A percentile compares a stretch with the other conserved stretches of the same genome.
Conservation (phyloP, 2,797 vertebrate species). For the Astyanax mexicanus region DNA sequence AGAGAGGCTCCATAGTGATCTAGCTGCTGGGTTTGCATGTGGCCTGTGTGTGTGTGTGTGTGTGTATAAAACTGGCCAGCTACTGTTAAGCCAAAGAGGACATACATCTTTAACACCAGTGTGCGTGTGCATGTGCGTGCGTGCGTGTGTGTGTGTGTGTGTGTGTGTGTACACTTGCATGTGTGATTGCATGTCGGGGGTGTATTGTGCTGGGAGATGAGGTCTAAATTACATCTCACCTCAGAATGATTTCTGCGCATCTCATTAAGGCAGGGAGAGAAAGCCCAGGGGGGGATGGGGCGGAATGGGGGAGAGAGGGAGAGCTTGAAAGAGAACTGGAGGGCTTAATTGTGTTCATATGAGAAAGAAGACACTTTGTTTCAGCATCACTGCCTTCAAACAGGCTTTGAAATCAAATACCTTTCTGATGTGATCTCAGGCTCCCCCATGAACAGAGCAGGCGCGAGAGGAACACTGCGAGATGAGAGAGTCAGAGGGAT, state of each 20-base stretch:
- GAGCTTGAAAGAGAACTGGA: slow-evolving; percentile 41
- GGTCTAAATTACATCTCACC: slow-evolving; percentile 72
- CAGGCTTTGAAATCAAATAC: slow-evolving; percentile 39
- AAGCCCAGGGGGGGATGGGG: slow-evolving; percentile 30
- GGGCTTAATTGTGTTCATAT: slow-evolving; percentile 48
- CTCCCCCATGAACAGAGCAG: neutral
- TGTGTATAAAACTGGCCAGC: neutral
- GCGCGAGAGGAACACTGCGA: neutral
- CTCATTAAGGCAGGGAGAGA: slow-evolving; percentile 65
- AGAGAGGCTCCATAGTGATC: neutral
- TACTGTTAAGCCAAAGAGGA: slow-evolving; percentile 31
- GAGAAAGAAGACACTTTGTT: slow-evolving; percentile 56
- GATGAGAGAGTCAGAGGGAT: slow-evolving; percentile 2
- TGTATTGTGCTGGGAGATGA: slow-evolving; percentile 55
- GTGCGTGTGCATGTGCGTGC: slow-evolving; percentile 50
- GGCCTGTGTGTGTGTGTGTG: too few species aligned
- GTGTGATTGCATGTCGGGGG: slow-evolving; percentile 42
- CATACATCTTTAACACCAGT: slow-evolving; percentile 69
- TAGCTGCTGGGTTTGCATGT: slow-evolving; percentile 10
- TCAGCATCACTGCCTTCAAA: slow-evolving; percentile 43
- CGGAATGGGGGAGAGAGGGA: slow-evolving; percentile 10
- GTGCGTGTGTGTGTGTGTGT: slow-evolving; percentile 49
- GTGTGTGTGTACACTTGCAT: slow-evolving; percentile 53
- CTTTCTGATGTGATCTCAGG: slow-evolving; percentile 40
- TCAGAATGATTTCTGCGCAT: slow-evolving; percentile 78